Evolutionary conservation across 2,797 vertebrate genomes (phyloP).

Genomic region (Spondyliosoma cantharus): DNA sequence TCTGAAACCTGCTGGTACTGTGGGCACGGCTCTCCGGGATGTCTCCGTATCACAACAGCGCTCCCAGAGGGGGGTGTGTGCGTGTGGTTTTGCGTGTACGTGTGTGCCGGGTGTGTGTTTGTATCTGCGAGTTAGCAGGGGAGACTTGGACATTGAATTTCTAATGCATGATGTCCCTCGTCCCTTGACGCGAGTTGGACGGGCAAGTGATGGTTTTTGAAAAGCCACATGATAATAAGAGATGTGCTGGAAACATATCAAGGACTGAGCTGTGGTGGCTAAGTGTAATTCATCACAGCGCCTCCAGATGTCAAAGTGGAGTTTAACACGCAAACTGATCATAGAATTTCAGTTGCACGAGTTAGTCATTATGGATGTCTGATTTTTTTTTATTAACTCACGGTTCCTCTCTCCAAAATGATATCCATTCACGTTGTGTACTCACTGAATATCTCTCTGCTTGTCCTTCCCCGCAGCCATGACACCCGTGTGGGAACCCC

Average conservation of each 20-base stretch:
- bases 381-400: neutral
- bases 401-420: neutral
- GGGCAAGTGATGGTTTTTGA: slow-evolving; percentile 62
- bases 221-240: slow-evolving; percentile 69
- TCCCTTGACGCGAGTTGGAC: slow-evolving; percentile 66
- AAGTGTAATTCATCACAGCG: slow-evolving; percentile 62
- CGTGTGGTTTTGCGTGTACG: slow-evolving; percentile 16
- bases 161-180: slow-evolving; percentile 59
- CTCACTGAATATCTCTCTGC: slow-evolving; percentile 9
- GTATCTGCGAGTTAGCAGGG: slow-evolving; percentile 44
- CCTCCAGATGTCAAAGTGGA: slow-evolving; percentile 55
- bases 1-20: slow-evolving; percentile 65
- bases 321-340: slow-evolving; percentile 39
- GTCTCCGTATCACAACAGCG: slow-evolving; percentile 44
- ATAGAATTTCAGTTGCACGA: slow-evolving; percentile 10
- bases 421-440: neutral
- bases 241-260: slow-evolving; percentile 72
- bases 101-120: slow-evolving; percentile 26
- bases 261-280: slow-evolving; percentile 61
- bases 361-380: neutral
- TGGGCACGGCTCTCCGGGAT: slow-evolving; percentile 59
- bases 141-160: slow-evolving; percentile 63
- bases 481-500: slow-evolving; percentile 25
- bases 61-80: slow-evolving; percentile 57
- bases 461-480: neutral